Percentiles rank a stretch among this genome's conserved stretches.
phyloP scores from a whole-genome alignment of 2,888 invertebrate genomes.

The Meganola albula region DNA sequence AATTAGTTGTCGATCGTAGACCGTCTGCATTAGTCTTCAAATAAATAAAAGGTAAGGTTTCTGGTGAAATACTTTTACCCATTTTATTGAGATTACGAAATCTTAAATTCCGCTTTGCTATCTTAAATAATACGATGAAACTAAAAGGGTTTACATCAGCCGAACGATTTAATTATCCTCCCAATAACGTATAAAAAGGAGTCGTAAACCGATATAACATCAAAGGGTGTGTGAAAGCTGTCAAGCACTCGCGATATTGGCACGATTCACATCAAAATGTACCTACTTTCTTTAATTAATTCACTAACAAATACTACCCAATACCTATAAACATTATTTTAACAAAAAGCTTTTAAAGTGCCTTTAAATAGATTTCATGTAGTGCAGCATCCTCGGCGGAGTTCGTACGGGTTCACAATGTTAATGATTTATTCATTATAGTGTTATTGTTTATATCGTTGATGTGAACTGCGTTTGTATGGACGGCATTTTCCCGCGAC shows the following conservation, averaged over 20 bases:
- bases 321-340: constrained; percentile 33
- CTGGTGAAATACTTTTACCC: too few relatives aligned
- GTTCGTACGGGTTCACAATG: neutral
- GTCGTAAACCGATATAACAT: constrained; percentile 46
- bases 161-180: constrained; percentile 24
- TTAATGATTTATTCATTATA: constrained; percentile 13
- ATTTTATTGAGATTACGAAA: too few relatives aligned
- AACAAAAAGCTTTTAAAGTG: constrained; percentile 24
- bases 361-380: constrained; percentile 26
- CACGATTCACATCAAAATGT: constrained; percentile 32
- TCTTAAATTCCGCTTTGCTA: too few relatives aligned
- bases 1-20: too few relatives aligned
- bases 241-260: constrained; percentile 27
- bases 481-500: constrained; percentile 60
- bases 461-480: constrained; percentile 44
- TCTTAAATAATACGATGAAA: neutral
- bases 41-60: too few relatives aligned
- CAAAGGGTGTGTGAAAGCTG: constrained; percentile 39
- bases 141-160: constrained; percentile 6
- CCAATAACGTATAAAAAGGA: constrained; percentile 35
- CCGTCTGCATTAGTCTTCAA: too few relatives aligned
- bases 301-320: constrained; percentile 33
- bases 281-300: constrained; percentile 40
- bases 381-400: neutral
- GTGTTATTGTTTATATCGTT: constrained; percentile 29